Percentiles rank a stretch among this genome's conserved stretches.
Evolutionary conservation across 2,888 invertebrate species (phyloP).

Genomic region (Hypercompe scribonia): DNA sequence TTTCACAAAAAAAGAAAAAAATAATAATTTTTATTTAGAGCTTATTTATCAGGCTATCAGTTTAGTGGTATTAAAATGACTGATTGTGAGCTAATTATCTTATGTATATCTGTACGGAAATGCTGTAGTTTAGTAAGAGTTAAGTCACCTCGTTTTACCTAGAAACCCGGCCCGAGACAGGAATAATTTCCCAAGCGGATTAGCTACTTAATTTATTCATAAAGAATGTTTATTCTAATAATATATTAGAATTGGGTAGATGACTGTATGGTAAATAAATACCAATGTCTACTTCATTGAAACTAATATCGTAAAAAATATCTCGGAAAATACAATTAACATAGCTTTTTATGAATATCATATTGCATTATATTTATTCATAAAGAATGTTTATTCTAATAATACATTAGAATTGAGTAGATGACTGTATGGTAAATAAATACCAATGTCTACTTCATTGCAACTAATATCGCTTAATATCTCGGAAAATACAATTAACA

Average conservation of each 20-base stretch:
- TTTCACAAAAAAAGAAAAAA: no score
- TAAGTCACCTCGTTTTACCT: background rate
- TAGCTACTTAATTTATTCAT: background rate
- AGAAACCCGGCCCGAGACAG: background rate
- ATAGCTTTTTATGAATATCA: no score
- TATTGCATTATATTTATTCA: no score
- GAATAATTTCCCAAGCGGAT: background rate
- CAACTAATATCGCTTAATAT: no score
- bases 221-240: background rate
- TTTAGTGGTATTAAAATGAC: background rate
- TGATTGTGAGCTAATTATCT: no score
- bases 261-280: no score
- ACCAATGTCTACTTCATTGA: no score
- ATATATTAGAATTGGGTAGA: background rate
- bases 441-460: no score
- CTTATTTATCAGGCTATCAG: background rate
- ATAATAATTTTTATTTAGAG: background rate
- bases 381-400: background rate
- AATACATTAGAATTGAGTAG: background rate
- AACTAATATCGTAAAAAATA: no score
- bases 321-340: no score
- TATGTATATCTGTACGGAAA: background rate
- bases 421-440: no score
- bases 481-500: no score
- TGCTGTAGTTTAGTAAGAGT: background rate